Conservation (phyloP, 2,797 vertebrate genomes). For the Micropoecilia bifurca region DNA sequence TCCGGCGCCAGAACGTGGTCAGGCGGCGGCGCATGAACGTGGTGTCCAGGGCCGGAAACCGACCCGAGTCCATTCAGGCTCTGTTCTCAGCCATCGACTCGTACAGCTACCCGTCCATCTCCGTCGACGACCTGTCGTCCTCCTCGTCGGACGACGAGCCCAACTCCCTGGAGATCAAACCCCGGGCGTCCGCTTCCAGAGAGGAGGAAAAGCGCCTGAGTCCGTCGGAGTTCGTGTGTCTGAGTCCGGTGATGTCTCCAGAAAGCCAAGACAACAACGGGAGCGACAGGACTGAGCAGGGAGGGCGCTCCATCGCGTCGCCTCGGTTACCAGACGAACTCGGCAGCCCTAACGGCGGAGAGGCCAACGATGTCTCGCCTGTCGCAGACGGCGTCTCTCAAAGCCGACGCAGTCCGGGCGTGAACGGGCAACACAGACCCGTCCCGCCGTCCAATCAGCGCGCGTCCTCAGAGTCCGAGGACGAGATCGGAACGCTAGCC, state of each 20-base stretch:
- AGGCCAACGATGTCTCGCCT: conserved; percentile 44
- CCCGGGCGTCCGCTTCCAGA: conserved; percentile 10
- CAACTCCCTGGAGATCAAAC: conserved; percentile 44
- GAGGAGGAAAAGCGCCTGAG: conserved; percentile 63
- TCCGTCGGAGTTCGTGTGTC: conserved; percentile 70
- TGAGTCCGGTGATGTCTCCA: conserved; percentile 72
- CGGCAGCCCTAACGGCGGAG: conserved; percentile 55
- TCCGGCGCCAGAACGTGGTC: conserved; percentile 87
- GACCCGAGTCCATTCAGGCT: conserved; percentile 79
- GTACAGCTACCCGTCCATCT: conserved; percentile 92
- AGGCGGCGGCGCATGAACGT: conserved; percentile 84
- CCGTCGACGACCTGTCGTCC: conserved; percentile 88
- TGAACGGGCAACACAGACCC: conserved; percentile 85
- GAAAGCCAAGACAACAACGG: conserved; percentile 59
- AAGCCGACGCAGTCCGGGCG: conserved; percentile 69
- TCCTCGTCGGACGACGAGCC: conserved; percentile 79
- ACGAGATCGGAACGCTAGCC: conserved; percentile 44
- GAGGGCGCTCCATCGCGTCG: conserved; percentile 32
- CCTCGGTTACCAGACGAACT: conserved; percentile 21
- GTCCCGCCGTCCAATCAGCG: conserved; percentile 69
- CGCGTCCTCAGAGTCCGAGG: conserved; percentile 63
- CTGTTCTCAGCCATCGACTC: conserved; percentile 88
- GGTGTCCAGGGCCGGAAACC: conserved; percentile 82
- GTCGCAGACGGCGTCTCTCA: conserved; percentile 33
- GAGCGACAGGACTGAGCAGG: conserved; percentile 47